Evolutionary conservation across 2,888 invertebrate genomes (phyloP), one percentile per base, ranked within the genome.

Genomic region (Melanostoma scalare): DNA sequence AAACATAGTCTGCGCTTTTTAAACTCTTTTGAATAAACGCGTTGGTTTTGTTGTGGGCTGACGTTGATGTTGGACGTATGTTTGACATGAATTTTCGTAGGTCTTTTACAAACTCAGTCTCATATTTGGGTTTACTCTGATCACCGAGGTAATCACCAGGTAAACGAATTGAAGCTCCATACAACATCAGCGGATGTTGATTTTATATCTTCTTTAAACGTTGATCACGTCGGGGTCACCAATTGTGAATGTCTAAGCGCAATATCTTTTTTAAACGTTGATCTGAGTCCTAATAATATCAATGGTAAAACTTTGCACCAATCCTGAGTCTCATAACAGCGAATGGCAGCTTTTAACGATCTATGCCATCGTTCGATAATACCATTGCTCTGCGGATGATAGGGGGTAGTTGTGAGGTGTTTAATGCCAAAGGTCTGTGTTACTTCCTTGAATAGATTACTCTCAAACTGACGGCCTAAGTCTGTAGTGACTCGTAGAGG

Each of bases 331-430:
- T 85, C 53, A 40, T 69, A 38, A n/a, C 85, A 85, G 10, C 72
- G 79, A 3, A 82, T 58, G 2, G 84, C 58, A 36, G 85, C 60
- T 65, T 85, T 85, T 1, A 85, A 56, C 0, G 79, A 36, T 3
- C 78, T 68, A 10, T 86, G 76, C 67, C 71, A 81, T n/a, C 84
- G 44, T 6, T 85, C 86, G 6, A 86, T 74, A 6, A 82, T n/a
- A 1, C 76, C 80, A 52, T 85, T 86, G 2, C 72, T 48, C 10
- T 74, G 72, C 3, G 79, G 76, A 10, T 81, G 77, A 42, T 85
- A 86, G 4, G 79, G 61, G 0, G 78, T 80, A 4, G 80, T 86
- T 42, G 56, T 53, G 6, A 73, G 71, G 9, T 56, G 48, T 58
- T 74, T 44, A 0, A 65, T 63, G 2, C 86, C 78, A 20, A 80